Evolutionary conservation across 2,888 invertebrate species (phyloP), one percentile per base, ranked within the genome.

Genomic region (Netelia fuscicornis): DNA sequence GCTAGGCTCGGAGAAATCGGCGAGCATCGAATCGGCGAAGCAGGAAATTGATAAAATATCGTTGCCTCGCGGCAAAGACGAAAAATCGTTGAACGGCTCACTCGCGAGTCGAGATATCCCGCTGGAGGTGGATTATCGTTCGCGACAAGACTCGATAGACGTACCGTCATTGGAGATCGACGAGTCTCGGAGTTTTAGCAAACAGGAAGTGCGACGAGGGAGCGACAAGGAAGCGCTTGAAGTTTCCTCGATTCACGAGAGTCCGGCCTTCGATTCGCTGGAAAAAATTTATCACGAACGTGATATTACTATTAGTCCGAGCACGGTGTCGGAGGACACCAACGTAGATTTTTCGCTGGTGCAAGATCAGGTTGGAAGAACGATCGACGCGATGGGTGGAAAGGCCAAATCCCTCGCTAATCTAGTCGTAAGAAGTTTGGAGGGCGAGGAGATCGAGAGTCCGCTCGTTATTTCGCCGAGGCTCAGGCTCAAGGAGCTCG

Each of bases 391-490:
- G 13, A 11, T 0, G 37, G 44, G 42, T 9, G 77, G 71, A 13
- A 81, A 77, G 11, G 58, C 80, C 0, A 80, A 74, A 80, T 74
- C 80, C 10, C 44, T 80, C 44, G 80, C 79, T 5, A 77, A 83
- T 30, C 60, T 85, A 10, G n/a, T 74, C 2, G 75, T 85, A 0
- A 71, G 71, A 13, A 64, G 80, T 23, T 23, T 68, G 30, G 80
- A 75, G 2, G 64, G 23, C 48, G 78, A 84, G 11, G 93, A 92
- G 42, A 91, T 92, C 2, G 91, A 92, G 3, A 92, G 91, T 54
- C 93, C 93, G 0, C 91, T 92, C 0, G 76, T 93, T 60, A 79
- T 92, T 1, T 93, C 93, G 0, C 93, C 93, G 0, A 91, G 90
- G 58, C 70, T 89, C 2, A 93, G 90, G 75, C 86, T 92, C 1